Percentiles rank a stretch among this genome's conserved stretches.
Conservation (phyloP, 53 echinoderm and acorn worm species). For the Temnopleurus reevesii region DNA sequence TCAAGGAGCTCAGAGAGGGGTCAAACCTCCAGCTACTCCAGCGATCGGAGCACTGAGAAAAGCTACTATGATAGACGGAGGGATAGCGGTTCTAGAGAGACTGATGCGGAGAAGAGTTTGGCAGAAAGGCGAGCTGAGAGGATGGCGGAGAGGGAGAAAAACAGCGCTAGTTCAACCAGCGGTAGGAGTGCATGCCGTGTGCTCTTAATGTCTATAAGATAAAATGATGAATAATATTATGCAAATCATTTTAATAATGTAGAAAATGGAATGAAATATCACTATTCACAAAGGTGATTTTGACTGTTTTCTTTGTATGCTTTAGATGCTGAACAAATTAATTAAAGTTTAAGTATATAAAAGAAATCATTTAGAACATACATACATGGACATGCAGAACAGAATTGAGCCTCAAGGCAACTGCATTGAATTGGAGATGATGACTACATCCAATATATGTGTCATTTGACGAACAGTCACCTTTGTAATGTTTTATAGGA, state of each 20-base stretch:
- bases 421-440: too few relatives aligned
- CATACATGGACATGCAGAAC: too few relatives aligned
- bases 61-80: neutral
- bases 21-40: neutral
- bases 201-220: neutral
- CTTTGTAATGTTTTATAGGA: too few relatives aligned
- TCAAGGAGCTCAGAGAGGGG: slow-evolving; percentile 34
- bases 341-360: too few relatives aligned
- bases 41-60: neutral
- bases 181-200: slow-evolving; percentile 26
- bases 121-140: neutral
- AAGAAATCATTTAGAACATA: neutral
- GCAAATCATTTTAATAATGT: neutral
- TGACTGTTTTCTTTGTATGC: neutral
- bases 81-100: neutral
- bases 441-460: too few relatives aligned
- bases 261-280: neutral
- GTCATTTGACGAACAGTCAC: too few relatives aligned
- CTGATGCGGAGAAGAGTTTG: neutral
- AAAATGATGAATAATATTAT: neutral
- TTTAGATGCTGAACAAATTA: too few relatives aligned
- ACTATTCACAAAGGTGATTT: neutral
- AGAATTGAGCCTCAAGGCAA: too few relatives aligned
- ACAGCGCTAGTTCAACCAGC: neutral
- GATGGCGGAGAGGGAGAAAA: slow-evolving; percentile 23